Base-by-base conservation (phyloP, 2,797 vertebrate species). In the Enteromius trimaculatus region DNA sequence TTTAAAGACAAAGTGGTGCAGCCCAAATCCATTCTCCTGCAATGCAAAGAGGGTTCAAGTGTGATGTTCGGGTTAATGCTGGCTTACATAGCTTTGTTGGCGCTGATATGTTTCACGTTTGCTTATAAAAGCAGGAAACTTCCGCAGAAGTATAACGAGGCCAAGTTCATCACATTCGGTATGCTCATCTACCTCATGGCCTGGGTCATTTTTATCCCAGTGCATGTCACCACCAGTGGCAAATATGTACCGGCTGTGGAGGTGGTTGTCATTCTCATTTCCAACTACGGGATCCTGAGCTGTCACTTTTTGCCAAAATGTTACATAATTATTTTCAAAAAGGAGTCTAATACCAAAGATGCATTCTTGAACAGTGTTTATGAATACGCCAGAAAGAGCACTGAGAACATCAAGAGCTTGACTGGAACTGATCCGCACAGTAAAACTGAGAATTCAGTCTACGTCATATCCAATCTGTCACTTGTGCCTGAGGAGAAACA, bases 121-220 rank as follows among this genome's bases (percentile, higher is more conserved):
- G 96, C 97, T 26, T 98, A 96, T 89, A 96, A 95, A 91, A 96
- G 96, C 13, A 95, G 96, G 58, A 97, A 97, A 80, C 90, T 97
- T 60, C 97, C 97, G 10, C 94, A 96, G 86, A 95, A 96, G 86
- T 98, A 98, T 90, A 98, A 97, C 0, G 96, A 98, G 84, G 95
- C 96, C 2, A 97, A 95, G 90, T 97, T 97, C 90, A 96, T 97
- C 88, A 98, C 97, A 17, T 98, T 98, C 71, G 94, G 96, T 83
- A 97, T 97, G 97, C 88, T 98, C 13, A 95, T 97, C 83, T 97
- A 96, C 88, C 95, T 98, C 79, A 97, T 97, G 86, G 95, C 96
- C 0, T 98, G 97, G 96, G 87, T 96, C 55, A 95, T 95, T 5
- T 98, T 98, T 82, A 92, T 98, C 55, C 97, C 96, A 0, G 88